A percentile compares a stretch with the other conserved stretches of the same genome.
These are phyloP conservation scores for Tineola bisselliella DNA, from an alignment of 2,888 invertebrate species.

Conservation along the genomic window DNA sequence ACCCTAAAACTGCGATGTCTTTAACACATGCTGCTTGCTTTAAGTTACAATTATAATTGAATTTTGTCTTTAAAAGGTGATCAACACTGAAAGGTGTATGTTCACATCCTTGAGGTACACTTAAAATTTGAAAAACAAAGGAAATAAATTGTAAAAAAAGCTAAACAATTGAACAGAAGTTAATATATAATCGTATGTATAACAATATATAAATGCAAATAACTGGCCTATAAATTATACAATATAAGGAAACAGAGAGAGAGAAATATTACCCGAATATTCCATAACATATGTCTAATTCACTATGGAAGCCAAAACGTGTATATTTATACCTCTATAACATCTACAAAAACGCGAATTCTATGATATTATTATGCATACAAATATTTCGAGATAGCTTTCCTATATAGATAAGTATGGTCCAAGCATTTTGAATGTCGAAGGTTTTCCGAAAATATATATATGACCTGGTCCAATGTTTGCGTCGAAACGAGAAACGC, in stretches of 20 bases:
- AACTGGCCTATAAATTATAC: not conserved
- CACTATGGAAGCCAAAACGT: constrained; percentile 61
- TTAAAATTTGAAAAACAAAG: not conserved
- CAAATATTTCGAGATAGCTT: constrained; percentile 48
- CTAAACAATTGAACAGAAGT: not conserved
- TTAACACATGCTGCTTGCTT: constrained; percentile 28
- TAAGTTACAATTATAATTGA: not conserved
- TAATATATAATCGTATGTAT: not conserved
- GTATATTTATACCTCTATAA: constrained; percentile 38
- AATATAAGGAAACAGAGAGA: not conserved
- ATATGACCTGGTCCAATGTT: constrained; percentile 48
- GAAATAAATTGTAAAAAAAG: not conserved
- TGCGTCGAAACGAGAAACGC: not conserved
- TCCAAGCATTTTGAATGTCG: constrained; percentile 38
- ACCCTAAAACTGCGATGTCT: constrained; percentile 35
- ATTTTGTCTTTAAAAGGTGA: not conserved
- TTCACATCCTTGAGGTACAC: not conserved
- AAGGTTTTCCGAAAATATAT: constrained; percentile 40
- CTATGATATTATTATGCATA: constrained; percentile 18
- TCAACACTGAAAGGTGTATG: too few species aligned
- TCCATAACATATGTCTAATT: constrained; percentile 1
- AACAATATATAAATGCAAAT: constrained; percentile 1
- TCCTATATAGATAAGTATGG: constrained; percentile 34
- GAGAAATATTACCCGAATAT: not conserved
- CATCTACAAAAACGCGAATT: constrained; percentile 38